Conservation (phyloP, 2,888 invertebrate species). For the Melipona bicolor region DNA sequence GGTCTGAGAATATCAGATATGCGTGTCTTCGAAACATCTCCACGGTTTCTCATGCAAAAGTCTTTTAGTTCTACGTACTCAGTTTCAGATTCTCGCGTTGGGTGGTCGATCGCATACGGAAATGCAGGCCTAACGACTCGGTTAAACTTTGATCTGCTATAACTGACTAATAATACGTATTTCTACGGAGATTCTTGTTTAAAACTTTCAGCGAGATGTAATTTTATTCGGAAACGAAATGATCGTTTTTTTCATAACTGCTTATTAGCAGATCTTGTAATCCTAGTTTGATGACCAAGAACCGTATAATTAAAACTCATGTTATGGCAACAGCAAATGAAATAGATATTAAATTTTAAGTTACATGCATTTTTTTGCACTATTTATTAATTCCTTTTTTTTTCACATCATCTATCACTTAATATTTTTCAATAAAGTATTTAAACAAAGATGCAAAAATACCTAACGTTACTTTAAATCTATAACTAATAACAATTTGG, state of each 20-base stretch:
- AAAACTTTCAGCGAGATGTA: background rate
- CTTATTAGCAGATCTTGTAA: background rate
- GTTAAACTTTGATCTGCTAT: slow-evolving; percentile 21
- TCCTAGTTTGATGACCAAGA: no score
- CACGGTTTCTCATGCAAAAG: background rate
- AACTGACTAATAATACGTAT: background rate
- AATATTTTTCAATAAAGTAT: no score
- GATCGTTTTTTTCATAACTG: no score
- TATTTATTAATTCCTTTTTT: no score
- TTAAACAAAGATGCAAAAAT: no score
- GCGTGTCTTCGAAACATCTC: background rate
- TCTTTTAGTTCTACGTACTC: slow-evolving; percentile 1
- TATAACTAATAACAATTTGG: no score
- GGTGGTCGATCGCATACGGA: slow-evolving; percentile 37
- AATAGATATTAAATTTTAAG: no score
- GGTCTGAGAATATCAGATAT: background rate
- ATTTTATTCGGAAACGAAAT: background rate
- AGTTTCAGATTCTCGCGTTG: slow-evolving; percentile 21
- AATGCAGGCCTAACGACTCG: background rate
- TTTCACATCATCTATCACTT: no score
- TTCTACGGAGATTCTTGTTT: background rate
- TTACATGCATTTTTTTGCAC: no score
- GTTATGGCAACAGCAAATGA: no score
- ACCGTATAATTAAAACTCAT: no score
- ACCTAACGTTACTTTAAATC: no score